Conservation (phyloP, 2,888 invertebrate species). For the Pardosa pseudoannulata region DNA sequence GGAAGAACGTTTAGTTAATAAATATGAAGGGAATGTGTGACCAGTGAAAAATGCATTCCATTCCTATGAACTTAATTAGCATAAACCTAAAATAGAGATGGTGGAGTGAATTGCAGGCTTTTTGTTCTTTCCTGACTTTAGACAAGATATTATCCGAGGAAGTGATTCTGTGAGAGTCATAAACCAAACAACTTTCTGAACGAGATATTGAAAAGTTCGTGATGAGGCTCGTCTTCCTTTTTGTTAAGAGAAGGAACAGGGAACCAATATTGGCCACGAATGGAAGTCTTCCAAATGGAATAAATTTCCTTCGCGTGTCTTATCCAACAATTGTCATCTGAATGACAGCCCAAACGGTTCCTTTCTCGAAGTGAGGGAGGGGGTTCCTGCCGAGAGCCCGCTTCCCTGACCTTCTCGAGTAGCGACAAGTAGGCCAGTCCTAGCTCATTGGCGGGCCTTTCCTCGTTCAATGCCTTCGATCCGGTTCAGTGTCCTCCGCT, state of each 20-base stretch:
- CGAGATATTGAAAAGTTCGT: too few species aligned
- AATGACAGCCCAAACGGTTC: neutral
- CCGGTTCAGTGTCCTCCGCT: conserved; percentile 6
- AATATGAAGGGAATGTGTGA: too few species aligned
- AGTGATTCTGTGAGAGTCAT: too few species aligned
- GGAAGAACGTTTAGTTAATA: too few species aligned
- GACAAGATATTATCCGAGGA: too few species aligned
- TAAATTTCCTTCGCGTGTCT: conserved; percentile 10
- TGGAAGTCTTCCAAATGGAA: neutral
- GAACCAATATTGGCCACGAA: neutral
- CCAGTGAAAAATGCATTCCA: too few species aligned
- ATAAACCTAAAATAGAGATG: too few species aligned
- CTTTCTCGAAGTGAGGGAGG: neutral
- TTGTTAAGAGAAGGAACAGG: neutral
- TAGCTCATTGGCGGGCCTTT: conserved; percentile 11
- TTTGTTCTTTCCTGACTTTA: too few species aligned
- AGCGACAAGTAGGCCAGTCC: conserved; percentile 1
- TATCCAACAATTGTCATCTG: neutral
- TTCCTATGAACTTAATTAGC: too few species aligned
- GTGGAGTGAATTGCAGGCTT: too few species aligned
- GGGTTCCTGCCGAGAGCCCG: neutral
- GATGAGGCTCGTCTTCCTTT: neutral
- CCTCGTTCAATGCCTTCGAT: conserved; percentile 10
- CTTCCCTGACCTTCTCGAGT: conserved; percentile 6
- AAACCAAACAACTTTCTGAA: too few species aligned